These are phyloP conservation scores for Thymallus thymallus DNA, from an alignment of 2,113 vertebrate species.

Conservation along the genomic window DNA sequence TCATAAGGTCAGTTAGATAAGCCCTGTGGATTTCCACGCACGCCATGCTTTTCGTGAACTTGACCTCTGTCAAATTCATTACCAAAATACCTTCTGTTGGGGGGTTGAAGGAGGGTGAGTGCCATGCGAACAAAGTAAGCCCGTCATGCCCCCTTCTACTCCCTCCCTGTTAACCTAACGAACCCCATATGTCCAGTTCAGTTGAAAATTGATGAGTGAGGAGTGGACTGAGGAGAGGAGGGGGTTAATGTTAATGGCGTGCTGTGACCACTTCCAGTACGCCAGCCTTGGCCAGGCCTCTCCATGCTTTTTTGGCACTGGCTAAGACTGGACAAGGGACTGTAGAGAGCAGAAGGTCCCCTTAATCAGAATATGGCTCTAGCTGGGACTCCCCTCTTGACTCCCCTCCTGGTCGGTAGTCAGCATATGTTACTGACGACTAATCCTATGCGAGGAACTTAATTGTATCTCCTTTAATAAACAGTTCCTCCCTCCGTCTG, in stretches of 20 bases:
- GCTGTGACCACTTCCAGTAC: slow-evolving; percentile 1
- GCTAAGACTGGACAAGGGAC: slow-evolving; percentile 13
- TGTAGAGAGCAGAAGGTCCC: not conserved
- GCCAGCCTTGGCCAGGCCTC: not conserved
- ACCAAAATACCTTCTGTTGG: slow-evolving; percentile 31
- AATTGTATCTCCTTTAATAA: slow-evolving; percentile 63
- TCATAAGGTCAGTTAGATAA: slow-evolving; percentile 54
- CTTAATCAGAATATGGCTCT: slow-evolving; percentile 68
- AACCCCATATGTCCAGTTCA: slow-evolving; percentile 37
- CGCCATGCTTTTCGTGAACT: slow-evolving; percentile 58
- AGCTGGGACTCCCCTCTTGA: slow-evolving; percentile 41
- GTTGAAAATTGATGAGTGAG: slow-evolving; percentile 19
- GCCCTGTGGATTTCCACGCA: slow-evolving; percentile 50
- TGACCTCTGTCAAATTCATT: slow-evolving; percentile 56
- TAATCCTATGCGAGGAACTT: slow-evolving; percentile 67
- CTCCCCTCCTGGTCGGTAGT: slow-evolving; percentile 1
- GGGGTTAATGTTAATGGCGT: not conserved
- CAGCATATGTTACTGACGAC: slow-evolving; percentile 52
- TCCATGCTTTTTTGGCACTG: not conserved
- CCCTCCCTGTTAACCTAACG: slow-evolving; percentile 22
- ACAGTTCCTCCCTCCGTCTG: slow-evolving; percentile 41
- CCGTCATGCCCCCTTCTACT: not conserved
- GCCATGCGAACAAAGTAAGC: not conserved
- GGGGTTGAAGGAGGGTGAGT: not conserved
- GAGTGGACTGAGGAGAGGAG: not conserved